Evolutionary conservation across 2,797 vertebrate species (phyloP).

Genomic region (Peromyscus eremicus): DNA sequence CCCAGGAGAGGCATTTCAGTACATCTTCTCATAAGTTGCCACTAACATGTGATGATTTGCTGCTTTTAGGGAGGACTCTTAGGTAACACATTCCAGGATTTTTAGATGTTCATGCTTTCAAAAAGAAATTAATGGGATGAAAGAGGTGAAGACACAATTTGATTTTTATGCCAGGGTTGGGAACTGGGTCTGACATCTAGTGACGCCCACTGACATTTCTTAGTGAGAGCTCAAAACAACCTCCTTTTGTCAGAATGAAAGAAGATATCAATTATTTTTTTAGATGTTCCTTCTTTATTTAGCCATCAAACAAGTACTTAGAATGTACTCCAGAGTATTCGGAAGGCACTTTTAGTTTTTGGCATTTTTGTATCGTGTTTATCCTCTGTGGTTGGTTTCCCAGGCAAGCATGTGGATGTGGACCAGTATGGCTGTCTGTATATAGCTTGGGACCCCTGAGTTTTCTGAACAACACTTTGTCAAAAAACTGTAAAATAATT

Average conservation of each 20-base stretch:
- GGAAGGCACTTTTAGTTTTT: constrained; percentile 37
- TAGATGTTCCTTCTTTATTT: not conserved
- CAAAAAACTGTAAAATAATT: not conserved
- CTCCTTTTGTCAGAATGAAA: constrained; percentile 25
- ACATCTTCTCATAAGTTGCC: not conserved
- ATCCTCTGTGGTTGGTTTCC: not conserved
- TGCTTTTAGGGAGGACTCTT: constrained; percentile 25
- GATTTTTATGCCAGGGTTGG: constrained; percentile 52
- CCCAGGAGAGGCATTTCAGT: not conserved
- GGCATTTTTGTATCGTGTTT: not conserved
- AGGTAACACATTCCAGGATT: constrained; percentile 8
- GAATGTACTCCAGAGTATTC: not conserved
- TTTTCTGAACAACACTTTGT: constrained; percentile 34
- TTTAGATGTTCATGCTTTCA: constrained; percentile 3
- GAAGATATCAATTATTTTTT: not conserved
- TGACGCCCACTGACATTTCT: constrained; percentile 49
- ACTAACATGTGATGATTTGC: not conserved
- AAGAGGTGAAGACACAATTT: constrained; percentile 47
- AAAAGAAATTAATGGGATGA: constrained; percentile 35
- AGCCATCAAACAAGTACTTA: constrained; percentile 16
- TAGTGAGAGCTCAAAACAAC: not conserved
- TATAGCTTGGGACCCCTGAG: not conserved
- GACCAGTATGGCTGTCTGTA: not conserved
- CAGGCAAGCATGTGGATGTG: no score
- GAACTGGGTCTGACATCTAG: not conserved